phyloP scores from a whole-genome alignment of 2,113 vertebrate species.

The Planiliza haematocheilus region DNA sequence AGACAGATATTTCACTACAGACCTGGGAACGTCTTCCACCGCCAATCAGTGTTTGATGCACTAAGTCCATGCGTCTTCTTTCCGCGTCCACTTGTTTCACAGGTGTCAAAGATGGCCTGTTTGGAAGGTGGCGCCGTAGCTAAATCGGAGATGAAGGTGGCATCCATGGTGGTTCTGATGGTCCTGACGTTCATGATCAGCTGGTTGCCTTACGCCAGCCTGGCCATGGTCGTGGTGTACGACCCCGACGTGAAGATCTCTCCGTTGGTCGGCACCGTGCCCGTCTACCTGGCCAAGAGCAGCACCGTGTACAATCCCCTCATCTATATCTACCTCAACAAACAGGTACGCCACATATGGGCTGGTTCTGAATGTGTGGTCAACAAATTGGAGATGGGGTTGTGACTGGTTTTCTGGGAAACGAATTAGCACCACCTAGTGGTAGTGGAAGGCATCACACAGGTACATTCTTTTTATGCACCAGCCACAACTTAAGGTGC shows the following conservation, averaged over 20 bases:
- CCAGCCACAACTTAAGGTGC: too few relatives aligned
- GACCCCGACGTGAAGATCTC: constrained; percentile 68
- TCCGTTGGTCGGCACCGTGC: constrained; percentile 70
- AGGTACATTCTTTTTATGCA: too few relatives aligned
- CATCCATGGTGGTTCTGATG: constrained; percentile 77
- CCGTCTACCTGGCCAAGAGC: constrained; percentile 80
- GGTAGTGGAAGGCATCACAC: neutral
- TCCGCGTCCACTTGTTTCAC: neutral
- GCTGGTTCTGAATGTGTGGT: too few relatives aligned
- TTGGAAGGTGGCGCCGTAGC: constrained; percentile 74
- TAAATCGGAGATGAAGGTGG: constrained; percentile 68
- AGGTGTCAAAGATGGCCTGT: constrained; percentile 76
- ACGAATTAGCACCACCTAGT: constrained; percentile 6
- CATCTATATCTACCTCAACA: constrained; percentile 82
- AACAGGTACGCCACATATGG: constrained; percentile 77
- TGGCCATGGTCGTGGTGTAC: constrained; percentile 71
- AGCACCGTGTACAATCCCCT: constrained; percentile 79
- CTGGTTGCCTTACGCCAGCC: constrained; percentile 76
- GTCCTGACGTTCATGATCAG: constrained; percentile 77
- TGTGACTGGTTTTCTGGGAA: neutral
- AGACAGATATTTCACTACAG: too few relatives aligned
- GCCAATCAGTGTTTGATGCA: neutral
- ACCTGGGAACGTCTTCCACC: too few relatives aligned
- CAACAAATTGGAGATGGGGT: neutral
- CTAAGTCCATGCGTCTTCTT: too few relatives aligned